Base-by-base conservation (phyloP, 2,888 invertebrate species). In the Deilephila porcellus region DNA sequence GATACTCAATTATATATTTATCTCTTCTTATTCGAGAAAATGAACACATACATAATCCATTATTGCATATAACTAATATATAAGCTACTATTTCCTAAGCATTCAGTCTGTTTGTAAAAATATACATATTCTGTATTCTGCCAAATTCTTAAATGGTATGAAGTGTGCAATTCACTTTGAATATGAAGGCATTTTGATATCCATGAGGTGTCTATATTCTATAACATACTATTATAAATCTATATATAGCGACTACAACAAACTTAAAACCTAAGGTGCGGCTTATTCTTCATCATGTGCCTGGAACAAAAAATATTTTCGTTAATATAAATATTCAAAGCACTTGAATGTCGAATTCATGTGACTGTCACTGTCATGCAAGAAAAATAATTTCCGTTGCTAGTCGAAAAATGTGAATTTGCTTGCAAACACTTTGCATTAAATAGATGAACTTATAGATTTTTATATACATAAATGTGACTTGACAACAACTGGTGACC, bases 251-350 rank as follows among this genome's bases (percentile, higher is more conserved):
- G 25, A 67, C 52, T 92, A 90, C 77, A 88, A 89, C 86, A 84
- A 80, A 85, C 85, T 91, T 92, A 97, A 90, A 97, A 98, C 84
- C 98, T 95, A 83, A 98, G 95, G 88, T 98, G 97, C 59, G 98
- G 97, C 89, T 98, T 98, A 92, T 97, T 96, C 91, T 98, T 98
- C 92, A 97, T 95, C 96, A 98, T 97, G 91, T 97, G 97, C 89
- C 98, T 98, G 96, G 93, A 96, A 90, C 92, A 90, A 80, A 81
- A 80, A 76, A 71, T 53, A 62, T 72, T 45, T 25, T 25, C 60
- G 70, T 32, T 25, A 60, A 6, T 20, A 59, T 5, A 53, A 53
- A 60, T n/a, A 73, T 32, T n/a, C 25, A 52, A 52, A 67, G 45
- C 52, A 45, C 11, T 64, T 45, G n/a, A 20, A 45, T 64, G 14